Conservation (phyloP, 2,888 invertebrate species). For the Drosophila pegasa region DNA sequence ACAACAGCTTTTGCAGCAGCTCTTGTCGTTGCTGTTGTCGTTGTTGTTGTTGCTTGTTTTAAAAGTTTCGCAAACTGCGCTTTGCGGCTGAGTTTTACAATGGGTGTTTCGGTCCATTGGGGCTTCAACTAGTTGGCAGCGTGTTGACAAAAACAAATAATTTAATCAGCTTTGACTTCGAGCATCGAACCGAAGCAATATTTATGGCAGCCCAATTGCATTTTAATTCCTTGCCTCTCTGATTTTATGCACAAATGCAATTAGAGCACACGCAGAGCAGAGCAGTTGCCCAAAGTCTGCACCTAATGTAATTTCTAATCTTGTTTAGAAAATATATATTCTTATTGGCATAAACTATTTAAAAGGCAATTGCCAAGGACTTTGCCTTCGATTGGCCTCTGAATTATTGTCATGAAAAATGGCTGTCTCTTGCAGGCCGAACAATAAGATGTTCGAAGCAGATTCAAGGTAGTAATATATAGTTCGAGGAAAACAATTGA, state of each 20-base stretch:
- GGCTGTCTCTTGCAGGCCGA: neutral
- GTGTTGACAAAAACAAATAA: slow-evolving; percentile 26
- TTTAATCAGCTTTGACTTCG: slow-evolving; percentile 53
- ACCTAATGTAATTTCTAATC: slow-evolving; percentile 1
- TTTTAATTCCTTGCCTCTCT: slow-evolving; percentile 9
- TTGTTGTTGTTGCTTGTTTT: slow-evolving; percentile 29
- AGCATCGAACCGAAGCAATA: slow-evolving; percentile 19
- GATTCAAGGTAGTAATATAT: neutral
- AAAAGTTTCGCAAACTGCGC: slow-evolving; percentile 48
- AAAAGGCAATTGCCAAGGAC: neutral
- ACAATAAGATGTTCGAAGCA: neutral
- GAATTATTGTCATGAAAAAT: neutral
- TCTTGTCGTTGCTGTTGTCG: slow-evolving; percentile 3
- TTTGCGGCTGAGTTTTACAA: slow-evolving; percentile 29
- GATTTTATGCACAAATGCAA: slow-evolving; percentile 10
- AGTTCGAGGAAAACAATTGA: neutral
- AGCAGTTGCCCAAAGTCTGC: neutral
- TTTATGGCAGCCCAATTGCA: slow-evolving; percentile 15
- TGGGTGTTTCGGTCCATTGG: slow-evolving; percentile 8
- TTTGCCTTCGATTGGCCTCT: neutral
- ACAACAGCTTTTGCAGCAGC: slow-evolving; percentile 8
- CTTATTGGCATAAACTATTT: slow-evolving; percentile 8
- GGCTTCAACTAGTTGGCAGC: neutral
- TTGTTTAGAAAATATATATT: neutral
- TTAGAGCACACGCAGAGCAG: neutral